Evolutionary conservation across 2,888 invertebrate genomes (phyloP).

Genomic region (Malthinus flaveolus): DNA sequence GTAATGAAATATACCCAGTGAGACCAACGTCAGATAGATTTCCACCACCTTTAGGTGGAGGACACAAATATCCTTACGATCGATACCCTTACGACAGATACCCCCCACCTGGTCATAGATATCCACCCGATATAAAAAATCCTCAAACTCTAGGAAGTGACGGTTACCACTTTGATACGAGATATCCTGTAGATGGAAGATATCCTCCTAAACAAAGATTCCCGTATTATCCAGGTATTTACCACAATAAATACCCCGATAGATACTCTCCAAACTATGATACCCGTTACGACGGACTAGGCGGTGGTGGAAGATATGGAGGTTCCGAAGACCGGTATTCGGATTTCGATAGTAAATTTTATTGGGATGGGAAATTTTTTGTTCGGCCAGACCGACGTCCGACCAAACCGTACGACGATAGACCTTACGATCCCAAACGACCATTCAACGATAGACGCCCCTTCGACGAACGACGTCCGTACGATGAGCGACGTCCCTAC

Average conservation of each 20-base stretch:
- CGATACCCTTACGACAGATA: constrained; percentile 42
- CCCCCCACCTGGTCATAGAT: constrained; percentile 9
- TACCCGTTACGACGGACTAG: constrained; percentile 35
- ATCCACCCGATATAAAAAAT: constrained; percentile 48
- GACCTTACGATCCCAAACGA: constrained; percentile 19
- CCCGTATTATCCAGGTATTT: constrained; percentile 44
- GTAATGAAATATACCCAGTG: constrained; percentile 16
- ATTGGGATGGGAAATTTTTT: constrained; percentile 49
- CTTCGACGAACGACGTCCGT: constrained; percentile 12
- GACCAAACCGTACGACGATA: constrained; percentile 29
- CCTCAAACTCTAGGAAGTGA: constrained; percentile 55
- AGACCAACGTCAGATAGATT: constrained; percentile 47
- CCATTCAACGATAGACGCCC: constrained; percentile 15
- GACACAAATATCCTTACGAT: constrained; percentile 47
- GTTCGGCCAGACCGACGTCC: constrained; percentile 48
- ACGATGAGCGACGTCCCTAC: constrained; percentile 16
- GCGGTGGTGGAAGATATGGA: constrained; percentile 35
- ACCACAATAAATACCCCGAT: constrained; percentile 50
- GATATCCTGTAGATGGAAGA: constrained; percentile 23
- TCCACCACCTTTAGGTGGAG: constrained; percentile 48
- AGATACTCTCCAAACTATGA: constrained; percentile 45
- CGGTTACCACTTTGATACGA: constrained; percentile 35
- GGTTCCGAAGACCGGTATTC: constrained; percentile 32
- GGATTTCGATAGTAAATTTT: constrained; percentile 23
- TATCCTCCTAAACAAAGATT: constrained; percentile 34